Percentiles rank a stretch among this genome's conserved stretches.
phyloP scores from a whole-genome alignment of 2,888 invertebrate species.

The Hesperia comma region DNA sequence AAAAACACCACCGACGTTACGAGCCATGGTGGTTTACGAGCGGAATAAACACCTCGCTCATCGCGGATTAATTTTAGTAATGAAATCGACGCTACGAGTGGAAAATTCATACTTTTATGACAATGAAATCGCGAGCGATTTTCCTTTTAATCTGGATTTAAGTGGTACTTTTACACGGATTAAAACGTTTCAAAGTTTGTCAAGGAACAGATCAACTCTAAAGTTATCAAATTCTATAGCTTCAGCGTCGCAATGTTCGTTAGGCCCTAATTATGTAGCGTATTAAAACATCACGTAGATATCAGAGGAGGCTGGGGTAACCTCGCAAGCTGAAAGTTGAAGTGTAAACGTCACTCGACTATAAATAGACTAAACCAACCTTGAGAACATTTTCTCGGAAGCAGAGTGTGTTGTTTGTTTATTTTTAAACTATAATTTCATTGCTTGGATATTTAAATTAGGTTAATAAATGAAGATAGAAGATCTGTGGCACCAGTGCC shows the following conservation, averaged over 20 bases:
- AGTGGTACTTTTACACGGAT: no score
- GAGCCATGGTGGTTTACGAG: background rate
- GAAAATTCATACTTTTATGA: background rate
- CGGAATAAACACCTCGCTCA: background rate
- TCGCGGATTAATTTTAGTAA: background rate
- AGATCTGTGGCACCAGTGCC: no score
- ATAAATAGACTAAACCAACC: background rate
- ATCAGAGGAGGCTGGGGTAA: background rate
- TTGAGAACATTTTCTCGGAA: background rate
- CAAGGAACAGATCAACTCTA: no score
- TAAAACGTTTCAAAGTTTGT: no score
- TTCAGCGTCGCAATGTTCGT: no score
- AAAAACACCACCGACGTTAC: constrained; percentile 11
- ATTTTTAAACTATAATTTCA: background rate
- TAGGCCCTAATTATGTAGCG: background rate
- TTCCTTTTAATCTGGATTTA: no score
- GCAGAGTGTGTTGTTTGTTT: background rate
- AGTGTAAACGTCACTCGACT: background rate
- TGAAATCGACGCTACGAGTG: background rate
- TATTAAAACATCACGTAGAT: background rate
- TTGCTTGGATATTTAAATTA: no score
- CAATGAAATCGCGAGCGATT: no score
- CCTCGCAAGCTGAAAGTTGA: background rate
- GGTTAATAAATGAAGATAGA: no score
- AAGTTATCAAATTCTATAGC: no score